phyloP scores from a whole-genome alignment of 2,888 invertebrate genomes.

The Gastracanthus pulcherrimus region DNA sequence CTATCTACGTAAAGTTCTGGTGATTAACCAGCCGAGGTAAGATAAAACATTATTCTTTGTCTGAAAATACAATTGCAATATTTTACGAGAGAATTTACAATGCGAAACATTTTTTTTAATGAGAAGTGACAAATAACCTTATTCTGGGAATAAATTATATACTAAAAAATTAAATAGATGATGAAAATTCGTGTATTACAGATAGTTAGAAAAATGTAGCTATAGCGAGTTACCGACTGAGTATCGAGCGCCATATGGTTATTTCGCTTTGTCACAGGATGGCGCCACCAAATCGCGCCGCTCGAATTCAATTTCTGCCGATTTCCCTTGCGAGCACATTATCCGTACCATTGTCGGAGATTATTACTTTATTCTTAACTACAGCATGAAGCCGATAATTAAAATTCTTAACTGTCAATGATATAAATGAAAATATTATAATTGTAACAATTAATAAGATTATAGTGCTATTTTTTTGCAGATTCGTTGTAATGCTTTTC shows the following conservation, averaged over 20 bases:
- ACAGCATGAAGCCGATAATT: background rate
- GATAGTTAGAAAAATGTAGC: background rate
- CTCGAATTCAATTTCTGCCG: conserved; percentile 40
- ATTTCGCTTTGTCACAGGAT: conserved; percentile 61
- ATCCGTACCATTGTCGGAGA: background rate
- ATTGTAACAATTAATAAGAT: background rate
- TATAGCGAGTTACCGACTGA: conserved; percentile 37
- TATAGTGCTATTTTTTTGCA: too few relatives aligned
- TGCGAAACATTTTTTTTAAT: too few relatives aligned
- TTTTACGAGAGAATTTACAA: background rate
- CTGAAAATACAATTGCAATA: background rate
- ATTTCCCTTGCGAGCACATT: background rate
- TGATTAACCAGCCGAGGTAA: conserved; percentile 35
- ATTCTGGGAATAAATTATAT: too few relatives aligned
- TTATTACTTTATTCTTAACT: background rate
- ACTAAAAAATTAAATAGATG: too few relatives aligned
- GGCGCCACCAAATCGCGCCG: conserved; percentile 70
- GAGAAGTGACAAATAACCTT: too few relatives aligned
- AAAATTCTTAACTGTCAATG: background rate
- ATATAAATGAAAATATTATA: background rate
- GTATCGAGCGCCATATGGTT: background rate
- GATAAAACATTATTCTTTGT: too few relatives aligned
- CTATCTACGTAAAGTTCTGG: background rate
- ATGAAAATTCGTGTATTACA: background rate
- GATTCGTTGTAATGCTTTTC: too few relatives aligned